phyloP scores from a whole-genome alignment of 1,140 invertebrate species.

The Planococcus citri region DNA sequence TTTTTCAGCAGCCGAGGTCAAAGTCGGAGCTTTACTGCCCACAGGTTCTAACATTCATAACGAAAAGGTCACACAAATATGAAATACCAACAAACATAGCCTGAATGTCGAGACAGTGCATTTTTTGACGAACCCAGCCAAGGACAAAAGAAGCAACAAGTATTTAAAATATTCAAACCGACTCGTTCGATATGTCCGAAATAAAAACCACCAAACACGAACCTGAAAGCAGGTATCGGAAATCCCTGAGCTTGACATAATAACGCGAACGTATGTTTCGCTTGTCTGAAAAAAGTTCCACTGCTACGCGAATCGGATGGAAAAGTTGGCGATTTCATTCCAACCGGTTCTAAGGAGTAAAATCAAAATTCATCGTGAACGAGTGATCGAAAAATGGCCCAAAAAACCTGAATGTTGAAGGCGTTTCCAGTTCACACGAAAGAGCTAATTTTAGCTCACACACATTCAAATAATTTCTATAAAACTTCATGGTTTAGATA shows the following conservation, averaged over 20 bases:
- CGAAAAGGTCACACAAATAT: not conserved
- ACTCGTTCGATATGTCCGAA: not conserved
- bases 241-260: constrained; percentile 58
- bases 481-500: no score
- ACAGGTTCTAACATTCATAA: constrained; percentile 39
- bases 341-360: constrained; percentile 46
- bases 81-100: not conserved
- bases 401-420: no score
- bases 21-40: constrained; percentile 43
- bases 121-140: not conserved
- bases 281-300: constrained; percentile 40
- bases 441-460: no score
- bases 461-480: constrained; percentile 27
- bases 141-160: constrained; percentile 40
- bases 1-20: constrained; percentile 35
- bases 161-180: constrained; percentile 31
- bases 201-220: constrained; percentile 28
- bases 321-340: constrained; percentile 44
- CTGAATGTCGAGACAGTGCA: constrained; percentile 16
- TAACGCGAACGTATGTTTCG: constrained; percentile 36
- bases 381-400: constrained; percentile 49
- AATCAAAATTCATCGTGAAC: constrained; percentile 46
- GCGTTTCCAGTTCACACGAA: no score
- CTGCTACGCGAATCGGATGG: constrained; percentile 33
- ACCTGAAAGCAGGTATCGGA: constrained; percentile 57